Conservation (phyloP, 2,797 vertebrate species). For the Rhynchotus rufescens region DNA sequence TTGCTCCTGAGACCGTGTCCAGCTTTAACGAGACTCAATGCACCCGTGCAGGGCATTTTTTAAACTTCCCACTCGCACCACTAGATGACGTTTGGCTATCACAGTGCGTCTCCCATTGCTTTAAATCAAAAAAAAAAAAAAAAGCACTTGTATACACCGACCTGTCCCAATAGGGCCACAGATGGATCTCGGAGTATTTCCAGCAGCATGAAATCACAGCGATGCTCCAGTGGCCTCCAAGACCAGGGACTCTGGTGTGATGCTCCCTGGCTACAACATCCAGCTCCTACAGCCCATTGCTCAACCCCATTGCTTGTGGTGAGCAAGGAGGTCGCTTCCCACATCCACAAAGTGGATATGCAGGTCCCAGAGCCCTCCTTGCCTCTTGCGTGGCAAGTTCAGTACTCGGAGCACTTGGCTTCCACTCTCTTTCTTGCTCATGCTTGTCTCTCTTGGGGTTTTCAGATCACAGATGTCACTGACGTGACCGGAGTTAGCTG, state of each 20-base stretch:
- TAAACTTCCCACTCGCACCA: neutral
- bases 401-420: neutral
- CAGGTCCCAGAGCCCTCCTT: neutral
- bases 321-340: neutral
- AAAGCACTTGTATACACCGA: neutral
- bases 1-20: neutral
- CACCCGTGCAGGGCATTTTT: neutral
- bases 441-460: neutral
- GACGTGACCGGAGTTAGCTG: neutral
- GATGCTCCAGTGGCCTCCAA: neutral
- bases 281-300: neutral
- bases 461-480: neutral
- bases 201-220: neutral
- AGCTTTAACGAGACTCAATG: neutral
- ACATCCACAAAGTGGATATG: fast-evolving
- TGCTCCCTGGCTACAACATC: neutral
- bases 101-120: neutral
- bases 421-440: neutral
- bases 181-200: neutral
- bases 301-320: neutral
- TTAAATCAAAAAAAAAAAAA: neutral
- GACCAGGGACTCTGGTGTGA: neutral
- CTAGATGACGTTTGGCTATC: neutral
- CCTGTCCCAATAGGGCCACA: neutral
- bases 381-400: neutral